These are phyloP conservation scores for Thunnus maccoyii DNA, from an alignment of 2,113 vertebrate species.

Conservation along the genomic window DNA sequence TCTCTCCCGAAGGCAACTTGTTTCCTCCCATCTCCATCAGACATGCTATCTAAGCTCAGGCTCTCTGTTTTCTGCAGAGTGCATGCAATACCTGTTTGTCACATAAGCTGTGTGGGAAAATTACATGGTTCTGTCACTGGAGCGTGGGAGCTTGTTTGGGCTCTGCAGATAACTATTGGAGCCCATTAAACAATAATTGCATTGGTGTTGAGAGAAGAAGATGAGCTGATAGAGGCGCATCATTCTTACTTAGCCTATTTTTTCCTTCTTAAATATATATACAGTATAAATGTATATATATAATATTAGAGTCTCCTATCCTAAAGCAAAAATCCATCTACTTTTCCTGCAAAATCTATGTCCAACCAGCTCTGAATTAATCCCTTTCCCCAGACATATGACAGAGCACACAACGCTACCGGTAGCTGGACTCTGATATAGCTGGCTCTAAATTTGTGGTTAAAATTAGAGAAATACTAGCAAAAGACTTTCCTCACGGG, in stretches of 20 bases:
- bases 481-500: background rate
- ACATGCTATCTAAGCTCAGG: constrained; percentile 22
- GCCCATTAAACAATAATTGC: constrained; percentile 19
- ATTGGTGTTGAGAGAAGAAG: constrained; percentile 42
- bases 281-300: background rate
- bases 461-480: background rate
- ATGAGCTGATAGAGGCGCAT: constrained; percentile 25
- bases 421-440: constrained; percentile 4
- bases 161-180: constrained; percentile 7
- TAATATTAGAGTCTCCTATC: constrained; percentile 57
- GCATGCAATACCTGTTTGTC: constrained; percentile 22
- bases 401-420: constrained; percentile 21
- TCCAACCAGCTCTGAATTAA: constrained; percentile 52
- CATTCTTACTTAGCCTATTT: constrained; percentile 40
- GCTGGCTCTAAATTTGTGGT: background rate
- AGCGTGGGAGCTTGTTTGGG: background rate
- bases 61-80: background rate
- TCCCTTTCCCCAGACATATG: constrained; percentile 38
- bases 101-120: constrained; percentile 29
- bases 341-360: constrained; percentile 37
- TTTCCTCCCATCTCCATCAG: constrained; percentile 49
- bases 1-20: constrained; percentile 42
- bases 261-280: constrained; percentile 16
- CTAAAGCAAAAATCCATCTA: constrained; percentile 41
- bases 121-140: constrained; percentile 11